Evolutionary conservation across 1,140 invertebrate species (phyloP), one percentile per base, ranked within the genome.

Genomic region (Oedothorax gibbosus): DNA sequence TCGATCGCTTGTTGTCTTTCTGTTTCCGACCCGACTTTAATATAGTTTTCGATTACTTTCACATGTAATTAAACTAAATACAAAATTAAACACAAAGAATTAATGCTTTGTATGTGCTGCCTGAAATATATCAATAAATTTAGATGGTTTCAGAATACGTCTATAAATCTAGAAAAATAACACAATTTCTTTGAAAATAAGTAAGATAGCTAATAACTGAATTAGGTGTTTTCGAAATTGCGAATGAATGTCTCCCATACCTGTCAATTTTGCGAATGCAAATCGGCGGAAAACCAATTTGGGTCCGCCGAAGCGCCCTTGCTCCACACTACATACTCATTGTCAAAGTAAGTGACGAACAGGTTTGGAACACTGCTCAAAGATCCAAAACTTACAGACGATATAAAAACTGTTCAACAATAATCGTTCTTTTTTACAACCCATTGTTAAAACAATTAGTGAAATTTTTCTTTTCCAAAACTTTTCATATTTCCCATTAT

Each of bases 181-280:
- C 7, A 71, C 20, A 6, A 8, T 71, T 35, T 71, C 66, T 69
- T 50, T 65, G 21, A 78, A 65, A 78, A 11, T 64, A 21, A 66
- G 51, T 65, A 51, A 51, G n/a, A 65, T 53, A 14, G 0, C 10
- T 78, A 54, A 49, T 18, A 51, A 49, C 49, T 79, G 15, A 56
- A 21, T 65, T 51, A 56, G 49, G 53, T 20, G 57, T 18, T 66
- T 79, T 62, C 50, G 66, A 78, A 78, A 92, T 14, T 77, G 62
- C 51, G 62, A 14, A 84, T 84, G 81, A 84, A 84, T 84, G 81
- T 84, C 57, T 84, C 81, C 50, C 81, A 84, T 54, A 84, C 81
- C 21, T 84, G 81, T 64, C 81, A 84, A 76, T 84, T 84, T 84
- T 84, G 81, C 53, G 81, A 84, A 57, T 84, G 81, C 72, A 84